Evolutionary conservation across 2,113 vertebrate genomes (phyloP).

Genomic region (Catharus minimus): DNA sequence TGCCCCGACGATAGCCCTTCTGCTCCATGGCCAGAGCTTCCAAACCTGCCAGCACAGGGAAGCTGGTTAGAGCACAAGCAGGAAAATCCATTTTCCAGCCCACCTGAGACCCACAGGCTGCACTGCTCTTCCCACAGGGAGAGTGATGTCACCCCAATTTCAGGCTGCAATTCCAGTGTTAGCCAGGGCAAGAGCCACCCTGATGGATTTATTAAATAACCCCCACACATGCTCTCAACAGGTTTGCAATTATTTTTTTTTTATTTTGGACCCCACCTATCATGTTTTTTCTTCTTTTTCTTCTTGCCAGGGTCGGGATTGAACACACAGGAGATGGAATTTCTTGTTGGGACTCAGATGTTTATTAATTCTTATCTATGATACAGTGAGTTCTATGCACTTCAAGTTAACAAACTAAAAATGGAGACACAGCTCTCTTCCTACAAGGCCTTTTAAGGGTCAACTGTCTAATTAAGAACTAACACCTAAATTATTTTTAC

Average conservation of each 20-base stretch:
- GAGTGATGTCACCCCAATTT: neutral
- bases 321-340: no score
- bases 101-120: neutral
- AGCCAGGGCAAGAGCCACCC: neutral
- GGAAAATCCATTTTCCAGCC: neutral
- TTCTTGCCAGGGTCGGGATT: no score
- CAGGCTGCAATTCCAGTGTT: neutral
- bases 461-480: no score
- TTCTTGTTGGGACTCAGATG: no score
- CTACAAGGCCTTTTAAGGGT: no score
- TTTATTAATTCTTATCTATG: no score
- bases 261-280: neutral
- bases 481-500: no score
- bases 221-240: fast-evolving
- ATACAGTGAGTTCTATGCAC: no score
- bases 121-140: neutral
- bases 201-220: neutral
- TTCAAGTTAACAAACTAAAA: no score
- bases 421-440: no score
- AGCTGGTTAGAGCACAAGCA: neutral
- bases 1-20: constrained; percentile 75
- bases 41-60: neutral
- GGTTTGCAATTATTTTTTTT: neutral
- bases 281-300: no score
- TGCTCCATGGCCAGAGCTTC: constrained; percentile 79